These are phyloP conservation scores for Eutrigla gurnardus DNA, from an alignment of 2,797 vertebrate species.

Conservation along the genomic window DNA sequence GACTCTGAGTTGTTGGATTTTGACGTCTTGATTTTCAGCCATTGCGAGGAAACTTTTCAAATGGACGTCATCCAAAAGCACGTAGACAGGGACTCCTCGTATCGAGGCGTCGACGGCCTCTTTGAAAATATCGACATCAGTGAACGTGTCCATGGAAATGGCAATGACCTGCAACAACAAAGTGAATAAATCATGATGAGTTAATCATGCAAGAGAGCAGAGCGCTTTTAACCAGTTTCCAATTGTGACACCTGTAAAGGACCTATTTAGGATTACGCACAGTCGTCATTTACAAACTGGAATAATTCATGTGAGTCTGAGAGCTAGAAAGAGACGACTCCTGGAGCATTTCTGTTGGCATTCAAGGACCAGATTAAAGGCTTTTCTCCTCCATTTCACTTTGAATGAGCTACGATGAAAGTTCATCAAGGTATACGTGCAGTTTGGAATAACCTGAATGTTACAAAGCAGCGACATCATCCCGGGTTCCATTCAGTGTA, in stretches of 20 bases:
- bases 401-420: background rate
- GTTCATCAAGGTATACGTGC: background rate
- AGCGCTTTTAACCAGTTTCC: background rate
- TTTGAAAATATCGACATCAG: conserved; percentile 97
- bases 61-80: conserved; percentile 91
- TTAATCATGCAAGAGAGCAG: background rate
- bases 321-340: background rate
- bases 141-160: conserved; percentile 96
- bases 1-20: conserved; percentile 93
- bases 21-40: conserved; percentile 92
- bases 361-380: background rate
- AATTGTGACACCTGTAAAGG: background rate
- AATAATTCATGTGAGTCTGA: background rate
- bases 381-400: background rate
- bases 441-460: background rate
- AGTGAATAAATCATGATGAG: conserved; percentile 21
- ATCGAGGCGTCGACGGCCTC: conserved; percentile 92
- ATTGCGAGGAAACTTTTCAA: conserved; percentile 91
- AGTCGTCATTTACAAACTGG: background rate
- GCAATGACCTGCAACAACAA: conserved; percentile 89
- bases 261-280: background rate
- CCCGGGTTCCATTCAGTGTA: background rate
- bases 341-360: background rate
- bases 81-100: conserved; percentile 91
- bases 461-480: background rate